Evolutionary conservation across 2,888 invertebrate species (phyloP), one percentile per base, ranked within the genome.

Genomic region (Philhelius pedissequus): DNA sequence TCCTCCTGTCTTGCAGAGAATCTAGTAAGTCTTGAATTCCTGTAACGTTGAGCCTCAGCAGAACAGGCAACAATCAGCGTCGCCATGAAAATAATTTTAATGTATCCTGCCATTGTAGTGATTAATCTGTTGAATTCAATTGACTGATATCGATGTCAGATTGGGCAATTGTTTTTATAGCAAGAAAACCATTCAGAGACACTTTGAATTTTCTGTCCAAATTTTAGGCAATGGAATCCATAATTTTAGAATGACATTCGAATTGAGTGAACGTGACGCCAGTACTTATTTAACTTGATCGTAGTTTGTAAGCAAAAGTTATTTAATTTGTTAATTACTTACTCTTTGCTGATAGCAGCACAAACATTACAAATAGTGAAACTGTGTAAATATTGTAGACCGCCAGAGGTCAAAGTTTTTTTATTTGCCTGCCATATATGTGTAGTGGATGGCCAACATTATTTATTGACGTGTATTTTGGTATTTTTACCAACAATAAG

Each of bases 221-320:
- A 68, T 43, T 75, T 79, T 71, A 71, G 84, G 80, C 75, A 71
- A 60, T 45, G 60, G 60, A 32, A 48, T 54, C 84, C 84, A 80
- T 75, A 71, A 71, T 5, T 60, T 43, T 1, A 40, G 13, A 45
- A 54, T 64, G 45, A 62, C 70, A 79, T 79, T 84, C 70, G 56
- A 38, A 3, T 40, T 54, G 74, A 58, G 54, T 45, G 84, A 73
- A 84, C 84, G 84, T 84, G 84, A 84, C 84, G 60, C 75, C 75
- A 32, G 45, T 45, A 62, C 18, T 20, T 25, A 60, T 30, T 45
- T 27, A 48, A 45, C 18, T 45, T 54, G 4, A 30, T 56, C 11
- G n/a, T 11, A 18, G 11, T 15, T 11, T 8, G 6, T 64, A 64
- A 66, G 40, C 32, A n/a, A 27, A 62, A 25, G 15, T 27, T 35